Base-by-base conservation (phyloP, 2,888 invertebrate species). In the Stegana nigrithorax region DNA sequence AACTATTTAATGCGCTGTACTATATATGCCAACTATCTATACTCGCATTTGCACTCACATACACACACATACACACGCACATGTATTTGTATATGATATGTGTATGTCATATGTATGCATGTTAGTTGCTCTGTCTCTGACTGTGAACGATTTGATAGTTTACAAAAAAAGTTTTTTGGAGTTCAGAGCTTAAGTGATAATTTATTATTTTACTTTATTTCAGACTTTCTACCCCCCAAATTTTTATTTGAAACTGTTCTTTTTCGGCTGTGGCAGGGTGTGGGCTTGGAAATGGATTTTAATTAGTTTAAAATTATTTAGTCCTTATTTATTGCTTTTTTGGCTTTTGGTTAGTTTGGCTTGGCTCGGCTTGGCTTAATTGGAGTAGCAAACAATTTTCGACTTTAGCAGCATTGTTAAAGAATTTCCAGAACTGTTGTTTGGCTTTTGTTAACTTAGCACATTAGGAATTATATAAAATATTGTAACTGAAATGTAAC, bases 291-390 rank as follows among this genome's bases (percentile, higher is more conserved):
- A 58, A 45, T 58, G 45, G 29, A 58, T 45, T 58, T 68, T 68
- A 68, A 68, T 68, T 69, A 68, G 68, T 69, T 68, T 68, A 60
- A 60, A 68, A 69, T 66, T 66, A 64, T 69, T 69, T 23, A 60
- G 62, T 60, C 66, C 60, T 50, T 59, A 57, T 39, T 42, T 39
- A 57, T 57, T 8, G 7, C 26, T 23, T 57, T 57, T 57, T 26
- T 26, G 14, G 12, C 12, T 39, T 39, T 36, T 8, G n/a, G n/a
- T n/a, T n/a, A n/a, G n/a, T n/a, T n/a, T n/a, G n/a, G n/a, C n/a
- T n/a, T n/a, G n/a, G n/a, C n/a, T n/a, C n/a, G n/a, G n/a, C n/a
- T n/a, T n/a, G n/a, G n/a, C n/a, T n/a, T n/a, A n/a, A n/a, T n/a
- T n/a, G n/a, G n/a, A n/a, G n/a, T n/a, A n/a, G n/a, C n/a, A n/a